Evolutionary conservation across 2,113 vertebrate genomes (phyloP).

Genomic region (Marcusenius ussheri): DNA sequence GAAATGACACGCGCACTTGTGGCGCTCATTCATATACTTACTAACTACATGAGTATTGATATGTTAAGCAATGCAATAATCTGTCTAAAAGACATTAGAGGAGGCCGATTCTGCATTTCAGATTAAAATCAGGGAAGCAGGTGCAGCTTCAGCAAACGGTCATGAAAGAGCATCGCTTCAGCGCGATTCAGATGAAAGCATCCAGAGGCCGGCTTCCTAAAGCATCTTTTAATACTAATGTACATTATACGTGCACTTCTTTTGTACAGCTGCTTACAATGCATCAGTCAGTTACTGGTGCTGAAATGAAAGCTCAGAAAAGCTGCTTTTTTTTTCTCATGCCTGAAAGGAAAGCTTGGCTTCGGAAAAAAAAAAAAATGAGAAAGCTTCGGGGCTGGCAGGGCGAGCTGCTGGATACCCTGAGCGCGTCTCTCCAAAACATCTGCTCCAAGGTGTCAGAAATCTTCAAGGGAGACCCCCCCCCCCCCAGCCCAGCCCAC

Average conservation of each 20-base stretch:
- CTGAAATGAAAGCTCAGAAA: slow-evolving; percentile 8
- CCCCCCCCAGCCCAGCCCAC: slow-evolving; percentile 20
- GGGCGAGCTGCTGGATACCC: slow-evolving; percentile 9
- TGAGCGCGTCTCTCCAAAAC: slow-evolving; percentile 22
- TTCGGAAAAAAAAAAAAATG: slow-evolving; percentile 1
- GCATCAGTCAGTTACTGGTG: slow-evolving; percentile 2
- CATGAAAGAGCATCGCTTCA: neutral
- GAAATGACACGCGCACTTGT: neutral
- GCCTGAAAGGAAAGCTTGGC: slow-evolving; percentile 11
- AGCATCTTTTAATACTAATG: slow-evolving; percentile 3
- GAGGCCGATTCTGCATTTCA: neutral
- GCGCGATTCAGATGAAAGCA: neutral
- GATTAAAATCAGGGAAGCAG: slow-evolving; percentile 9
- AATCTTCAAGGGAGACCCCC: slow-evolving; percentile 12
- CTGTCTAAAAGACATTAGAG: slow-evolving; percentile 4
- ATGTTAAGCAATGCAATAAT: neutral
- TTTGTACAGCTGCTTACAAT: slow-evolving; percentile 7
- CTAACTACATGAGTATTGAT: neutral
- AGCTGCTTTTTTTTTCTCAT: slow-evolving; percentile 4
- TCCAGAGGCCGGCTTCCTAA: slow-evolving; percentile 10
- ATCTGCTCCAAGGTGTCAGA: slow-evolving; percentile 31
- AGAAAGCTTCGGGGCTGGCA: neutral
- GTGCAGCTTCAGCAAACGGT: neutral
- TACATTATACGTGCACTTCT: slow-evolving; percentile 10
- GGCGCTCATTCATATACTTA: neutral